Conservation (phyloP, 2,888 invertebrate species). For the Abrostola tripartita region DNA sequence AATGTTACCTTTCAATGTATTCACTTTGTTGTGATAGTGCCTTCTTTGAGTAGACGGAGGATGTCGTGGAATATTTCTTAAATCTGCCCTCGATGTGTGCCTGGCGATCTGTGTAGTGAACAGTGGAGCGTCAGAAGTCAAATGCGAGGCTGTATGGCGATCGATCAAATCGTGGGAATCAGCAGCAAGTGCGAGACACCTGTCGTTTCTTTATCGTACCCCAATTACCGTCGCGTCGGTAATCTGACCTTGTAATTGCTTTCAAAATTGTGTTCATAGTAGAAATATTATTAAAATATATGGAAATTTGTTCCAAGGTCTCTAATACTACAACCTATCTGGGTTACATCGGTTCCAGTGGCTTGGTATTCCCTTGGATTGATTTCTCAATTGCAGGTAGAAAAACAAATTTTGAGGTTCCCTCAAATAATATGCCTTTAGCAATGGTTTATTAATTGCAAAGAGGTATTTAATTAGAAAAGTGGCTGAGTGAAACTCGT, state of each 20-base stretch:
- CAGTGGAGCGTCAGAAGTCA: conserved; percentile 59
- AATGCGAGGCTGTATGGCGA: conserved; percentile 59
- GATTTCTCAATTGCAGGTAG: not conserved
- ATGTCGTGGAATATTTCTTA: conserved; percentile 86
- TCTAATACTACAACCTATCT: conserved; percentile 40
- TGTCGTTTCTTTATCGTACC: conserved; percentile 51
- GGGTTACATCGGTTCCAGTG: conserved; percentile 51
- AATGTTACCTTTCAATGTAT: conserved; percentile 81
- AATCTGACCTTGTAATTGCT: conserved; percentile 44
- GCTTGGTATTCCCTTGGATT: conserved; percentile 23
- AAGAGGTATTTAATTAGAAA: conserved; percentile 25
- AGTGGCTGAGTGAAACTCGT: conserved; percentile 16
- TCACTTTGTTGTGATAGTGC: conserved; percentile 84
- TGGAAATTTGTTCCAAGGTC: conserved; percentile 50
- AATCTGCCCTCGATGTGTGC: conserved; percentile 85
- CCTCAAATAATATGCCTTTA: conserved; percentile 4
- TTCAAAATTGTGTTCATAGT: conserved; percentile 34
- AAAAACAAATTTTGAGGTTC: conserved; percentile 9
- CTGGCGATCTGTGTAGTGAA: conserved; percentile 79
- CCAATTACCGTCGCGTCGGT: conserved; percentile 30
- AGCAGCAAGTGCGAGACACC: conserved; percentile 59
- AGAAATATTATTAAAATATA: conserved; percentile 39
- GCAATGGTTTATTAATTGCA: conserved; percentile 12
- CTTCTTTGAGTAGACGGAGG: conserved; percentile 85
- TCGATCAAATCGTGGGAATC: conserved; percentile 73